Conservation (phyloP, 2,113 vertebrate species). For the Crocuta crocuta region DNA sequence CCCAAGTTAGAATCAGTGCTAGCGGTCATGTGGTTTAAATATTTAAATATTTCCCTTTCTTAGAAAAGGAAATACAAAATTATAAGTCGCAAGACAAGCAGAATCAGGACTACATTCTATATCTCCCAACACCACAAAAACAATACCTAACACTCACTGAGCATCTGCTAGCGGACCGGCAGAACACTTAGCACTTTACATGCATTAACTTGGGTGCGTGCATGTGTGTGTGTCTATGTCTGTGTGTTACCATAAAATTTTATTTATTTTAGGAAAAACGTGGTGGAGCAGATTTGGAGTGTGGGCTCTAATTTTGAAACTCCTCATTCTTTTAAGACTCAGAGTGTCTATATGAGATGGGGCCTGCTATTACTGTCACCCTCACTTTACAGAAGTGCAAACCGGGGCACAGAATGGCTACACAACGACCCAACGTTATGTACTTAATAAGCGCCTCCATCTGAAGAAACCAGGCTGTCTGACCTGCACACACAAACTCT, state of each 20-base stretch:
- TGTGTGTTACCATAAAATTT: not conserved
- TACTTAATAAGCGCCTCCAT: no score
- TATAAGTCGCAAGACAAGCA: not conserved
- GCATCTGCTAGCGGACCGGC: not conserved
- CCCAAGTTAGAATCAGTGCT: not conserved
- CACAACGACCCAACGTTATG: not conserved
- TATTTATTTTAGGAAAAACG: not conserved
- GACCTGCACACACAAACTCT: no score
- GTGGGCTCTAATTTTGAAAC: not conserved
- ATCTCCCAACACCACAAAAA: not conserved
- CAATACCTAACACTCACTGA: not conserved
- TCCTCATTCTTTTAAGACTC: not conserved
- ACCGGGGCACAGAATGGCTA: not conserved
- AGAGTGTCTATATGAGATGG: not conserved
- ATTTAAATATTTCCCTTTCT: constrained; percentile 11
- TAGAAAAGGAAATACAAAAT: not conserved
- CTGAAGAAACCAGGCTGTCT: not conserved
- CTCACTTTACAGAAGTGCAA: not conserved
- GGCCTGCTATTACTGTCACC: not conserved
- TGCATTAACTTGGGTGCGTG: not conserved
- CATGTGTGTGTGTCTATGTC: not conserved
- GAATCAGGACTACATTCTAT: not conserved
- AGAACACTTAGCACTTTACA: not conserved
- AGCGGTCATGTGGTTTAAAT: not conserved
- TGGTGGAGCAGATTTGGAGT: not conserved